Base-by-base conservation (phyloP, 1,140 invertebrate genomes). In the Hermetia illucens region DNA sequence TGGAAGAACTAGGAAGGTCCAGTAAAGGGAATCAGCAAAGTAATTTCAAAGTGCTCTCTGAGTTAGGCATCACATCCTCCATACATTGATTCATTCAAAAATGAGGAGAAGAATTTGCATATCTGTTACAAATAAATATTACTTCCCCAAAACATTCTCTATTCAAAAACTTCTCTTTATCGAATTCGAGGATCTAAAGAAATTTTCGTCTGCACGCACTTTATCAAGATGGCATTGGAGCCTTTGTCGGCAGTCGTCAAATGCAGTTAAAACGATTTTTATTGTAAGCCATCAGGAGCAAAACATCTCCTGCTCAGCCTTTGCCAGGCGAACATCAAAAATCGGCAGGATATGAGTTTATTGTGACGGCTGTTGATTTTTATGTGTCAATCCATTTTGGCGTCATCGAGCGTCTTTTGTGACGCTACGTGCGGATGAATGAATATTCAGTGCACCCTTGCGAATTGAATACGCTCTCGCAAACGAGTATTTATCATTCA, bases 361-460 rank as follows among this genome's bases (percentile, higher is more conserved):
- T 27, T 27, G 24, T 27, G 24, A 27, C 24, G 24, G 24, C 24
- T 27, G 24, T 27, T 27, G 24, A 27, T 27, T 27, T 27, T 27
- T 27, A 27, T 27, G 24, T 27, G 24, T 27, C 24, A 27, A 27
- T 27, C 24, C 24, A 27, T 27, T 27, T 27, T 27, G 24, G 24
- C 24, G 24, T 27, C 24, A n/a, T n/a, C 13, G 24, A 27, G 24
- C 24, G 8, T 27, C 13, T 27, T 27, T 8, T 27, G 24, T 27
- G 24, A 27, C 24, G 8, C 24, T 9, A 27, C 8, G n/a, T n/a
- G 8, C 24, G 24, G 24, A 13, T 13, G 24, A 13, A 9, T 13
- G 24, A 27, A 27, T 8, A 9, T 13, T 8, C 24, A 27, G 24
- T n/a, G 24, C 8, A 27, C 24, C 24, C 24, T 27, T n/a, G n/a